Evolutionary conservation across 2,113 vertebrate species (phyloP).

Genomic region (Rhinolophus ferrumequinum): DNA sequence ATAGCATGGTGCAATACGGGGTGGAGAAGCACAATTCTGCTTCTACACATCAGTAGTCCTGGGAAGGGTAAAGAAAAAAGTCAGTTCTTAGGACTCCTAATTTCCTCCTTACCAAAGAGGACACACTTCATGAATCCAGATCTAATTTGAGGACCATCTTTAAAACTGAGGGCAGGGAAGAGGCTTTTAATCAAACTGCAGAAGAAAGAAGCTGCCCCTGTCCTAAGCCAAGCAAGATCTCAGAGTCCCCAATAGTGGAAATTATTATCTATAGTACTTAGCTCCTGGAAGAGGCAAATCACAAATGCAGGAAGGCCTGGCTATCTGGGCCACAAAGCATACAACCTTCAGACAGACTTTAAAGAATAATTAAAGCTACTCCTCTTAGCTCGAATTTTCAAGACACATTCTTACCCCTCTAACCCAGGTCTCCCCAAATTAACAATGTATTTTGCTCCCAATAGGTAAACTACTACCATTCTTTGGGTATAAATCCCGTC

Average conservation of each 20-base stretch:
- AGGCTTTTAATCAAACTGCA: not conserved
- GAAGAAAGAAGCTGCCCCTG: not conserved
- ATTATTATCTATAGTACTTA: too few relatives aligned
- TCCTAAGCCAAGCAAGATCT: not conserved
- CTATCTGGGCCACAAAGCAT: not conserved
- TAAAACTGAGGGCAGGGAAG: not conserved
- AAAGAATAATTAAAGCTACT: not conserved
- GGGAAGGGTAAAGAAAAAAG: not conserved
- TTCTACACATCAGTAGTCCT: not conserved
- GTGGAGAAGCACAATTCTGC: not conserved
- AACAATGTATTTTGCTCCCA: not conserved
- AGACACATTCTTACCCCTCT: not conserved
- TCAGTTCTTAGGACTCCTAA: not conserved
- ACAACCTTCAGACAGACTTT: slow-evolving; percentile 4
- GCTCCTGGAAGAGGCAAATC: not conserved
- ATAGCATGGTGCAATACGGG: not conserved
- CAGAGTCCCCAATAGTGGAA: not conserved
- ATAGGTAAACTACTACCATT: not conserved
- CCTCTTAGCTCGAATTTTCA: slow-evolving; percentile 16
- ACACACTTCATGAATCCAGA: not conserved
- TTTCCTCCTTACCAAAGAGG: not conserved
- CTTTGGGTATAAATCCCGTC: not conserved
- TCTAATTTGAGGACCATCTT: not conserved
- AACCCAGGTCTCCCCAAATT: not conserved
- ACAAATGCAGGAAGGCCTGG: not conserved